Evolutionary conservation across 2,888 invertebrate genomes (phyloP).

Genomic region (Pammene aurita): DNA sequence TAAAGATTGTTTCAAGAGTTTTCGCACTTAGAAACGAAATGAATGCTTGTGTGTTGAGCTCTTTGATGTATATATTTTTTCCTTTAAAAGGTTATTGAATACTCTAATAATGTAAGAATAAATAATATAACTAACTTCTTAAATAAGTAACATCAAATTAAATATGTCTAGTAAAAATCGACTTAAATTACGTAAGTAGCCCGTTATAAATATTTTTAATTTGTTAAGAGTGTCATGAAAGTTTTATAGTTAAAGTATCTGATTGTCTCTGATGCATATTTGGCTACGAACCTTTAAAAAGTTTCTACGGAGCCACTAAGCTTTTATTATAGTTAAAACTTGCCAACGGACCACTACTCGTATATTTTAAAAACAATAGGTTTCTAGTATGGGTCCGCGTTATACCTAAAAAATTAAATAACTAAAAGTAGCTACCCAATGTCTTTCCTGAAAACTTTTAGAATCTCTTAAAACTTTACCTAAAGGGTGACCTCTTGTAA

Average conservation of each 20-base stretch:
- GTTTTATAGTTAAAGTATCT: too few species aligned
- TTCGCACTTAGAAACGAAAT: constrained; percentile 33
- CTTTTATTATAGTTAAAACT: not conserved
- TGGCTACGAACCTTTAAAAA: not conserved
- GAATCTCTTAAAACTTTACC: constrained; percentile 29
- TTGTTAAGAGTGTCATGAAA: too few species aligned
- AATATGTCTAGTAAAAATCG: too few species aligned
- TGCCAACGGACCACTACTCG: not conserved
- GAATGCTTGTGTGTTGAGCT: constrained; percentile 21
- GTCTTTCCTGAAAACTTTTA: constrained; percentile 31
- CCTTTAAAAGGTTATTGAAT: constrained; percentile 8
- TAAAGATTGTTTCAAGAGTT: constrained; percentile 38
- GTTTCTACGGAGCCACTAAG: not conserved
- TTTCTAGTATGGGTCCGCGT: not conserved
- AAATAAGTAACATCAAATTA: too few species aligned
- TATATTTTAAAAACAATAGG: not conserved
- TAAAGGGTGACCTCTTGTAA: constrained; percentile 36
- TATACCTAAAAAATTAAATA: constrained; percentile 32
- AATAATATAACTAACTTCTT: not conserved
- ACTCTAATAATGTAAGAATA: not conserved
- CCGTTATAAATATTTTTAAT: too few species aligned
- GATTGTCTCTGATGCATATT: not conserved
- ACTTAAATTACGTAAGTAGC: too few species aligned
- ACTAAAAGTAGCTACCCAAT: constrained; percentile 19
- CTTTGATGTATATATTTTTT: constrained; percentile 10